Evolutionary conservation across 2,113 vertebrate genomes (phyloP).

Genomic region (Protomyctophum bolini): DNA sequence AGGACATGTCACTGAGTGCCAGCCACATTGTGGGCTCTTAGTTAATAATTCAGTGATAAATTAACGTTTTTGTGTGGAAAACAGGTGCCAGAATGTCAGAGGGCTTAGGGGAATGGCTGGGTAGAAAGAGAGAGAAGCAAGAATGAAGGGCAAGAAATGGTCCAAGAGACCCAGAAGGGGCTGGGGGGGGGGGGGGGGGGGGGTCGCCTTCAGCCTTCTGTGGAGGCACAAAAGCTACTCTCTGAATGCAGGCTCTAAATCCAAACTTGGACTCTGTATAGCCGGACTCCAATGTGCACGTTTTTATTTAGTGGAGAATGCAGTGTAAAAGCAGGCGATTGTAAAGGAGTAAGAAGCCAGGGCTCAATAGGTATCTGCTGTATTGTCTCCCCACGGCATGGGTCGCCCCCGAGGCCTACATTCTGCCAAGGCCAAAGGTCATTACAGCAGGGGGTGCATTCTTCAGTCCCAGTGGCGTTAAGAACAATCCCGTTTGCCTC

Average conservation of each 20-base stretch:
- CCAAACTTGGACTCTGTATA: constrained; percentile 60
- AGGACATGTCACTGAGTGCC: constrained; percentile 71
- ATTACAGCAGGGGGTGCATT: constrained; percentile 57
- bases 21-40: constrained; percentile 69
- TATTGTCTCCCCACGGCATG: constrained; percentile 66
- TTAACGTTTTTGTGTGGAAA: constrained; percentile 72
- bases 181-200: constrained; percentile 5
- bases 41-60: constrained; percentile 81
- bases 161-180: background rate
- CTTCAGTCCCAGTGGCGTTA: constrained; percentile 48
- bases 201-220: constrained; percentile 44
- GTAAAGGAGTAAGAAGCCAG: constrained; percentile 72
- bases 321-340: constrained; percentile 40
- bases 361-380: constrained; percentile 67
- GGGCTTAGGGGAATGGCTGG: constrained; percentile 47
- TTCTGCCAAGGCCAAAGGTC: constrained; percentile 68
- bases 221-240: constrained; percentile 67
- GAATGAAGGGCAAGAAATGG: constrained; percentile 1
- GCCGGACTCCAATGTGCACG: constrained; percentile 34
- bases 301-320: constrained; percentile 53
- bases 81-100: constrained; percentile 76
- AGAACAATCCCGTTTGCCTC: constrained; percentile 22
- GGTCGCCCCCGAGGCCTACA: constrained; percentile 60
- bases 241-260: constrained; percentile 71
- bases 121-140: constrained; percentile 22